Conservation (phyloP, 2,888 invertebrate species). For the Lacanobia oleracea region DNA sequence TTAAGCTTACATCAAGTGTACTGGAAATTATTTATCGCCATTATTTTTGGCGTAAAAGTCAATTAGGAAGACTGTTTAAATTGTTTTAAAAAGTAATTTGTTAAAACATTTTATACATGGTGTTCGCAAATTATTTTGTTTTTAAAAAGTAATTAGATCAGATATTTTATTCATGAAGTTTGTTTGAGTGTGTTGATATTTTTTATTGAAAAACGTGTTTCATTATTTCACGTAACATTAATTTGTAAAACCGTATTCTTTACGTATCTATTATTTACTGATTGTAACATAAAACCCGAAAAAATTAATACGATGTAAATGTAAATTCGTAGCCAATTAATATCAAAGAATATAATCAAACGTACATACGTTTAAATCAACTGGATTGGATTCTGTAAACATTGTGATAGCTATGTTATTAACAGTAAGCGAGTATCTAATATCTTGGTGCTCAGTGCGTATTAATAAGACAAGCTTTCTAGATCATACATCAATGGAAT, state of each 20-base stretch:
- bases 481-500: no score
- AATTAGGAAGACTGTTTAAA: conserved; percentile 21
- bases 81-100: conserved; percentile 1
- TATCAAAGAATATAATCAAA: conserved; percentile 21
- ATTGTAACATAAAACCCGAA: background rate
- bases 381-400: conserved; percentile 4
- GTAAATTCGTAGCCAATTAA: conserved; percentile 6
- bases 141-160: background rate
- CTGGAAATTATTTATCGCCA: conserved; percentile 39
- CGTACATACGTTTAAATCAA: conserved; percentile 2
- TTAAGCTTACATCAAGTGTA: conserved; percentile 41
- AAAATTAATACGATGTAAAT: background rate
- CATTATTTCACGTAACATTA: background rate
- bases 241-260: background rate
- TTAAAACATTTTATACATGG: conserved; percentile 4
- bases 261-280: background rate
- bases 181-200: background rate
- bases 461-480: conserved; percentile 15
- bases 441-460: background rate
- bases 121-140: conserved; percentile 7
- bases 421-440: background rate
- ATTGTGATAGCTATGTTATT: conserved; percentile 6
- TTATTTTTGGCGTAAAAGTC: conserved; percentile 27
- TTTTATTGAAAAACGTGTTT: background rate
- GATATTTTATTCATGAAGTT: conserved; percentile 14